A percentile compares a stretch with the other conserved stretches of the same genome.
These are phyloP conservation scores for Pitangus sulphuratus DNA, from an alignment of 2,797 vertebrate genomes.

Conservation along the genomic window DNA sequence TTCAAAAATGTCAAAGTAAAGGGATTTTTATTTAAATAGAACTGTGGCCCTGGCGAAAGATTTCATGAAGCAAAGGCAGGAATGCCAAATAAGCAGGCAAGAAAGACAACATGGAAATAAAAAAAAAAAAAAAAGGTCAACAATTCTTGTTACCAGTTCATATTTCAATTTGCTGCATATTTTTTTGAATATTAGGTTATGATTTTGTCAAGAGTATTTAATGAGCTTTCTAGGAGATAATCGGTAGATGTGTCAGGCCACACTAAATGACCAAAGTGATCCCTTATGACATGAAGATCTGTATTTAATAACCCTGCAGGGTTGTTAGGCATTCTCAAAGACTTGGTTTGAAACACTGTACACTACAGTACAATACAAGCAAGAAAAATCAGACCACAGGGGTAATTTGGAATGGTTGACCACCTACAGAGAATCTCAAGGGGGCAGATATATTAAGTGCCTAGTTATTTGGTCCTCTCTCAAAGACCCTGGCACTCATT, in stretches of 20 bases:
- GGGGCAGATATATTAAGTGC: neutral
- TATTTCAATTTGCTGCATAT: neutral
- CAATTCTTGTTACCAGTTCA: neutral
- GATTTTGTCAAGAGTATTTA: neutral
- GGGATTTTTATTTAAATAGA: conserved; percentile 47
- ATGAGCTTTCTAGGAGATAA: neutral
- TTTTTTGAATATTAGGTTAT: neutral
- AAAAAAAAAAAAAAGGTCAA: neutral
- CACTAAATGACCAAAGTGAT: neutral
- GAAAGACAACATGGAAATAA: neutral
- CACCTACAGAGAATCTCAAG: neutral
- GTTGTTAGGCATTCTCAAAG: neutral
- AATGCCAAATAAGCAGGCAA: neutral
- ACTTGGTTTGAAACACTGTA: neutral
- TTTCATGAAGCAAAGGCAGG: neutral
- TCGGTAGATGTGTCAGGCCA: neutral
- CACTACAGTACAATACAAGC: neutral
- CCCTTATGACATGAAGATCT: neutral
- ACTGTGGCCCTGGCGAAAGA: neutral
- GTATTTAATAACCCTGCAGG: neutral
- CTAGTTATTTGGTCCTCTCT: neutral
- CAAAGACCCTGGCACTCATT: neutral
- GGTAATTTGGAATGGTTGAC: neutral
- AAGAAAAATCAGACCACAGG: neutral
- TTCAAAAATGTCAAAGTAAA: conserved; percentile 49